Conservation (phyloP, 2,888 invertebrate genomes). For the Zeuzera pyrina region DNA sequence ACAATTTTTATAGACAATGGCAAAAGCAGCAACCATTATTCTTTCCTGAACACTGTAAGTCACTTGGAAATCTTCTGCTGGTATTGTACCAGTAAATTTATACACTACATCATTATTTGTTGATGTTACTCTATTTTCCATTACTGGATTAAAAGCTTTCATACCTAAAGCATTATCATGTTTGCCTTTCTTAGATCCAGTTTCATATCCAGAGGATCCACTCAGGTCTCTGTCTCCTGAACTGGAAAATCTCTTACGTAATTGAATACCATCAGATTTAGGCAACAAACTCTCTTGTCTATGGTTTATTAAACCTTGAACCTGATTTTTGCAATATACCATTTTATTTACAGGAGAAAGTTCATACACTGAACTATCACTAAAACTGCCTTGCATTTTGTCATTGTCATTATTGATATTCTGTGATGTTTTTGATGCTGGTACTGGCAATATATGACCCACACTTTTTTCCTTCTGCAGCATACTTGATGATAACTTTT, state of each 20-base stretch:
- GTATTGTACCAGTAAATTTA: slow-evolving; percentile 46
- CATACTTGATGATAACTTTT: slow-evolving; percentile 62
- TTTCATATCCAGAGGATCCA: slow-evolving; percentile 51
- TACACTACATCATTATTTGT: slow-evolving; percentile 46
- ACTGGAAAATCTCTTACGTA: slow-evolving; percentile 43
- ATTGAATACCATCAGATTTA: slow-evolving; percentile 24
- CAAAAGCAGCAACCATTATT: slow-evolving; percentile 54
- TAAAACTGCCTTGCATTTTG: slow-evolving; percentile 46
- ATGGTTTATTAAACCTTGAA: slow-evolving; percentile 26
- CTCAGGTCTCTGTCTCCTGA: slow-evolving; percentile 45
- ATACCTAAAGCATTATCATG: slow-evolving; percentile 20
- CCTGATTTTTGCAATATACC: slow-evolving; percentile 37
- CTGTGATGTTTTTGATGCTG: slow-evolving; percentile 30
- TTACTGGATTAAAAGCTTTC: slow-evolving; percentile 46
- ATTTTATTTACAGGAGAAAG: slow-evolving; percentile 35
- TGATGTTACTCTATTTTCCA: slow-evolving; percentile 62
- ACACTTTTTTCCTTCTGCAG: slow-evolving; percentile 51
- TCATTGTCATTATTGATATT: slow-evolving; percentile 30
- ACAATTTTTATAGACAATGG: slow-evolving; percentile 59
- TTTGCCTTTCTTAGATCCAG: slow-evolving; percentile 39
- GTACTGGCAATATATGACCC: slow-evolving; percentile 42
- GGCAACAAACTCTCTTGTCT: slow-evolving; percentile 31
- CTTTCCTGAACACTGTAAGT: slow-evolving; percentile 55
- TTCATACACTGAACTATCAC: slow-evolving; percentile 57
- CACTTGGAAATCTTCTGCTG: slow-evolving; percentile 45